Base-by-base conservation (phyloP, 2,797 vertebrate genomes). In the Sebastes oblongus region DNA sequence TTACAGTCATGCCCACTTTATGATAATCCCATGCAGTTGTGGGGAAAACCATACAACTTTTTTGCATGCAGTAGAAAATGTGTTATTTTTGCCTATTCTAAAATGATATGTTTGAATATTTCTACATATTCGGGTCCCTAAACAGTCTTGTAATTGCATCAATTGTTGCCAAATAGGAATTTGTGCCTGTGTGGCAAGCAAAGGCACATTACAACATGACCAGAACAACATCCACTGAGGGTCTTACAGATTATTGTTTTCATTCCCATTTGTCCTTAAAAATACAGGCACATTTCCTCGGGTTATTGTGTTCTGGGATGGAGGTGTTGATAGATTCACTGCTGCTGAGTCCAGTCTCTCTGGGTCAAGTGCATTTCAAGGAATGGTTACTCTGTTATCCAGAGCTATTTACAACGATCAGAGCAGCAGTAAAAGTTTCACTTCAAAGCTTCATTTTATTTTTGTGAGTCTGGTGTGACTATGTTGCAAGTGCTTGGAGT, bases 391-490 rank as follows among this genome's bases (percentile, higher is more conserved):
- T 30, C 22, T 39, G 27, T 54, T 67, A 72, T 61, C 54, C 22
- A 24, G 66, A 3, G 54, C 22, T 3, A 58, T 56, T 52, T 16
- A 39, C 32, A 59, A 22, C 22, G 42, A 81, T 80, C 59, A 60
- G 30, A 60, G 39, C 60, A n/a, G 1, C 46, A 70, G 55, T 79
- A 69, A 77, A 81, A 66, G 46, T 76, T 68, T 20, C n/a, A 61
- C 54, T 46, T 50, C 36, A 66, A 74, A 66, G 58, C 72, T 42
- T 62, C 6, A 2, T 24, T 88, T 79, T 61, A 64, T 83, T 69
- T 36, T 32, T 60, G 32, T 25, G 71, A 3, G 32, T 69, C 65
- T 58, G 32, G 8, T 50, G 72, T 70, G 67, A 60, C 32, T 50
- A 3, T 27, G 20, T 42, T 69, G 62, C 13, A 22, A 81, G 18